phyloP scores from a whole-genome alignment of 2,797 vertebrate genomes.

The Babyrousa celebensis region DNA sequence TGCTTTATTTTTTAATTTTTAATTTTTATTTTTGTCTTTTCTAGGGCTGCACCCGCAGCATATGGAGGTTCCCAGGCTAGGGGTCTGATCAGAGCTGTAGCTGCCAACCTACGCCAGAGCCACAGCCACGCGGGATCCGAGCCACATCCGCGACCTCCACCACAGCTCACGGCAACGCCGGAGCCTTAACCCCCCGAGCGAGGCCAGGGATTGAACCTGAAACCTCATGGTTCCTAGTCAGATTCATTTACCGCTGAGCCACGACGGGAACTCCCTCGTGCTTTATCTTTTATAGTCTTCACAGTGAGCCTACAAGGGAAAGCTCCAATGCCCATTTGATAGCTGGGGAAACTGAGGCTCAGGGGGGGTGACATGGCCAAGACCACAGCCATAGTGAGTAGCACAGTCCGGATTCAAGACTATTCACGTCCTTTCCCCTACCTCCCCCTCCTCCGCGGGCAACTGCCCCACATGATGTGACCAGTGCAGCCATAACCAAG shows the following conservation, averaged over 20 bases:
- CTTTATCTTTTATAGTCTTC: not conserved
- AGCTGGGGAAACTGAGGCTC: not conserved
- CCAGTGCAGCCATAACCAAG: not conserved
- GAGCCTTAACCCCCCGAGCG: too few species aligned
- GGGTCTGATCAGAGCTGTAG: too few species aligned
- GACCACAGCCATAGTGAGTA: not conserved
- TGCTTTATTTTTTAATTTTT: not conserved
- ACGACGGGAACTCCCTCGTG: not conserved
- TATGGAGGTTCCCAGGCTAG: too few species aligned
- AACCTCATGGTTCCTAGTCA: too few species aligned
- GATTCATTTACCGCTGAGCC: too few species aligned
- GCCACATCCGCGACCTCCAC: too few species aligned
- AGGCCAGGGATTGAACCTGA: too few species aligned
- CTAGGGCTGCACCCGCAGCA: too few species aligned
- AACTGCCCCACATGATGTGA: not conserved
- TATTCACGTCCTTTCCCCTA: not conserved
- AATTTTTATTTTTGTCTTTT: too few species aligned
- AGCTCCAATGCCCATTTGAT: not conserved
- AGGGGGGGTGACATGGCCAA: not conserved
- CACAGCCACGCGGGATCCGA: too few species aligned
- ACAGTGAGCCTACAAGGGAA: not conserved
- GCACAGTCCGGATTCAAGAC: not conserved
- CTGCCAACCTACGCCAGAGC: too few species aligned
- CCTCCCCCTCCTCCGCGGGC: accelerated
- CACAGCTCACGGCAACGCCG: too few species aligned